These are phyloP conservation scores for Muscidifurax raptorellus DNA, from an alignment of 1,140 invertebrate genomes.

Conservation along the genomic window DNA sequence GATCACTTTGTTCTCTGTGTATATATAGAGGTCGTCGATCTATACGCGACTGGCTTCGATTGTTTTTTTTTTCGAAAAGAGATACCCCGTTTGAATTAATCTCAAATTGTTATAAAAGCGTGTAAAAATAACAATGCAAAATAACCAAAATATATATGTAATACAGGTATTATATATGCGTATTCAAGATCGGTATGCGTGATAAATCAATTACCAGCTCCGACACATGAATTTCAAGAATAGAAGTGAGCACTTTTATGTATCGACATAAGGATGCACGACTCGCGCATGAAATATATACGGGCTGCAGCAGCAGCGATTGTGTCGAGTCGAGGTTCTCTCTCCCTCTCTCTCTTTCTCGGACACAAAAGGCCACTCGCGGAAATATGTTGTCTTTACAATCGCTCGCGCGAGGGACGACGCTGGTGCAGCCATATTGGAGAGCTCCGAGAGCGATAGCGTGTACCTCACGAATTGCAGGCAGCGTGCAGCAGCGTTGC, in stretches of 20 bases:
- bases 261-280: slow-evolving; percentile 44
- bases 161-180: too few relatives aligned
- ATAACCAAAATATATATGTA: neutral
- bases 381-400: slow-evolving; percentile 45
- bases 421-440: neutral
- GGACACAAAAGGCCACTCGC: slow-evolving; percentile 39
- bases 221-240: slow-evolving; percentile 50
- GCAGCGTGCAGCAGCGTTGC: neutral
- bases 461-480: slow-evolving; percentile 43
- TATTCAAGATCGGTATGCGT: neutral
- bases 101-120: neutral
- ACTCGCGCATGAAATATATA: slow-evolving; percentile 45
- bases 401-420: neutral
- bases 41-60: too few relatives aligned
- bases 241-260: slow-evolving; percentile 50
- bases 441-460: slow-evolving; percentile 20
- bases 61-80: neutral
- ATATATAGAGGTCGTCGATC: neutral
- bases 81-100: too few relatives aligned
- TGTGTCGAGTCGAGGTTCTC: slow-evolving; percentile 24
- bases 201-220: slow-evolving; percentile 52
- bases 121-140: neutral
- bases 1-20: slow-evolving; percentile 20
- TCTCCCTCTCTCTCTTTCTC: neutral
- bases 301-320: neutral